Base-by-base conservation (phyloP, 2,797 vertebrate genomes). In the Lepus townsendii region DNA sequence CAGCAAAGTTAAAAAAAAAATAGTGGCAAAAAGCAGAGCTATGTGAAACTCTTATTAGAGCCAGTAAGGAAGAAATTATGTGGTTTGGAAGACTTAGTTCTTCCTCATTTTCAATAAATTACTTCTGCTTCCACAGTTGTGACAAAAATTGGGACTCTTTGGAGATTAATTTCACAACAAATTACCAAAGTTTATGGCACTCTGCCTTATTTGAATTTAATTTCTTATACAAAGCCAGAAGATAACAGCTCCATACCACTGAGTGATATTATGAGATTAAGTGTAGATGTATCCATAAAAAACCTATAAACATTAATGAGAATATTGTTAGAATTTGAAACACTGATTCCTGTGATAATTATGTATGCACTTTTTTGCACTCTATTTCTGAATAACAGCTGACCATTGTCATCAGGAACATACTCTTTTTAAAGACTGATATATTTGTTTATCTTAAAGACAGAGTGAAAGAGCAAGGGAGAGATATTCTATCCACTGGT, bases 131-230 rank as follows among this genome's bases (percentile, higher is more conserved):
- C 10, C 22, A 57, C 9, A 95, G 77, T 93, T 68, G 52, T 77
- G 27, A 32, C 80, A 87, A 97, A 97, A 95, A 90, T 68, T 92
- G 24, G 7, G 20, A 50, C 10, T 57, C 0, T 90, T 92, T 79
- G 9, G 75, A 92, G 71, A 78, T 66, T 97, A 77, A 95, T 97
- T 97, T 97, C 85, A 94, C 90, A 97, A 94, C 57, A 95, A 87
- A 47, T 16, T 88, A 63, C 65, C 91, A 89, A 96, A 88, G 72
- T 96, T 97, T 95, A 96, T 97, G 75, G 42, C 26, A 96, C 95
- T 3, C 85, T 35, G 72, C 72, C 80, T 93, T 86, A 96, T 96
- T 72, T 83, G 11, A 5, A 47, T 96, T 88, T 97, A 35, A 30
- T 90, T 97, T 78, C 68, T 93, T 97, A n/a, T 86, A 9, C 52